Evolutionary conservation across 2,797 vertebrate species (phyloP).

Genomic region (Mormyrus hasselquistii): DNA sequence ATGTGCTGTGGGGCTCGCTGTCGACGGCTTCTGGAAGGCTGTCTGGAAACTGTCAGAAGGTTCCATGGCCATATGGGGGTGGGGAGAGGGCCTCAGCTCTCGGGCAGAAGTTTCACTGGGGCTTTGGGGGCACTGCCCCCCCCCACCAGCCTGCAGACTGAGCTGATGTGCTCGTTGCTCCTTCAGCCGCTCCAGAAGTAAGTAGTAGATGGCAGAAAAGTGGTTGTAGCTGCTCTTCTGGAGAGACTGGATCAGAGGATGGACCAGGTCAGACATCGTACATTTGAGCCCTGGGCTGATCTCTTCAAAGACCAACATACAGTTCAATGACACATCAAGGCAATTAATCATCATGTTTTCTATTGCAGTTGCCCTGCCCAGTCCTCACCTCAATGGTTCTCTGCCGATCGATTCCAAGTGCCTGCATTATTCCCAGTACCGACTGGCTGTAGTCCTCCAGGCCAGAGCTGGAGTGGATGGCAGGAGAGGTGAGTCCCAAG

Average conservation of each 20-base stretch:
- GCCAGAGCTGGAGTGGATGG: conserved; percentile 69
- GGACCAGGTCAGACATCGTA: neutral
- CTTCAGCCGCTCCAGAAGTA: conserved; percentile 84
- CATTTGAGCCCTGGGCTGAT: neutral
- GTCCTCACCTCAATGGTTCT: conserved; percentile 85
- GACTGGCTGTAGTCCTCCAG: conserved; percentile 86
- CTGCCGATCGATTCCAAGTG: conserved; percentile 84
- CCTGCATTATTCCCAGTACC: conserved; percentile 90
- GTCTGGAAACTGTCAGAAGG: conserved; percentile 65
- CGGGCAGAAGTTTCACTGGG: conserved; percentile 61
- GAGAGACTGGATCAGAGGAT: conserved; percentile 68
- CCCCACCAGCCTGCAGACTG: conserved; percentile 62
- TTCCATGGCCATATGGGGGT: conserved; percentile 67
- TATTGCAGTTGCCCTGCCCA: neutral
- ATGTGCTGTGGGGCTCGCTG: conserved; percentile 60
- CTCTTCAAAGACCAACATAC: neutral
- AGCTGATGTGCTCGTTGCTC: conserved; percentile 74
- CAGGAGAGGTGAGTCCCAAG: conserved; percentile 56
- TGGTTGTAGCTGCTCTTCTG: conserved; percentile 97
- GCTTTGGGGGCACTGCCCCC: conserved; percentile 69
- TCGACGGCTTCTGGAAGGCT: conserved; percentile 62
- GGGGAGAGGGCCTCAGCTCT: conserved; percentile 62
- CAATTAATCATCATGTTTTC: neutral
- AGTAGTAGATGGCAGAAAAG: conserved; percentile 94
- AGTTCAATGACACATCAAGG: neutral